Base-by-base conservation (phyloP, 2,113 vertebrate species). In the Lates calcarifer region DNA sequence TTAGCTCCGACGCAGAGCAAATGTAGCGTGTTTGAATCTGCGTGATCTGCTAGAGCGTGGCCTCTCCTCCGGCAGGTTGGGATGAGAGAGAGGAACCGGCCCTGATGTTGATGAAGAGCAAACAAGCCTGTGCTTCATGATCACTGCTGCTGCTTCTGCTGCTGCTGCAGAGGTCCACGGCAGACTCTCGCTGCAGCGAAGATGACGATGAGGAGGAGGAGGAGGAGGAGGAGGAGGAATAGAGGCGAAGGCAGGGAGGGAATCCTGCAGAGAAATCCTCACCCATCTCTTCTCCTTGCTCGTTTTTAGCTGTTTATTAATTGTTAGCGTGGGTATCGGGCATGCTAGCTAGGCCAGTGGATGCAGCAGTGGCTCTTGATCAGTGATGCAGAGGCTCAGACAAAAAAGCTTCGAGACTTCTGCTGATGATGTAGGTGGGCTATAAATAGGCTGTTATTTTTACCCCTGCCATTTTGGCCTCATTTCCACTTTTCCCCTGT, bases 371-470 rank as follows among this genome's bases (percentile, higher is more conserved):
- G 24, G 63, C 67, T 86, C 67, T 79, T 81, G 73, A 90, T 90
- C 89, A 77, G 73, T 31, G 75, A 74, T 66, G 87, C 81, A 2
- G 74, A 68, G 72, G 76, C 83, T 88, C 85, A 87, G 71, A 90
- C 78, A 78, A 86, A 89, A 93, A 93, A 88, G 83, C 91, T 86
- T 47, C 2, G 33, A 92, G 87, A 92, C 91, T 90, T 92, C 76
- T 87, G 90, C 89, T 88, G 94, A 94, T 93, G 93, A 94, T 93
- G 92, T 92, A 87, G 93, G 88, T 81, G 93, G 81, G 73, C 92
- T 95, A 95, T 93, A 94, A 95, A 95, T 95, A 95, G 94, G 69
- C 82, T 58, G 90, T 89, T 95, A 95, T 94, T 95, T 95, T 94
- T 95, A 95, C 89, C 91, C 87, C 93, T 94, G 94, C 93, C 94